These are phyloP conservation scores for Glaucomys volans DNA, from an alignment of 2,113 vertebrate species.

Conservation along the genomic window DNA sequence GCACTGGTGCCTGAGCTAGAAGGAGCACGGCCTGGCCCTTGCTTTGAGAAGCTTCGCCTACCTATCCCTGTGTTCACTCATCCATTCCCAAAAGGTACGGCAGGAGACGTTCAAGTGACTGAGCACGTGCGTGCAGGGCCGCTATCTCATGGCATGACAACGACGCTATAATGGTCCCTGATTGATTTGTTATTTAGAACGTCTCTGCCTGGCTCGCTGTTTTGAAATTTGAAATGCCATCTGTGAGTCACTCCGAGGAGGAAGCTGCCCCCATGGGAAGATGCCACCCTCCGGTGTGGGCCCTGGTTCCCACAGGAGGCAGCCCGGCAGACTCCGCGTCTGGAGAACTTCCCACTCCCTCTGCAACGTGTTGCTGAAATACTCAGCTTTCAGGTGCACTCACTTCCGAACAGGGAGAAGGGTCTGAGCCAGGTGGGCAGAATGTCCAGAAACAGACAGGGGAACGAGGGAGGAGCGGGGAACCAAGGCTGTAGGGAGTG, in stretches of 20 bases:
- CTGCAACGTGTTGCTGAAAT: not conserved
- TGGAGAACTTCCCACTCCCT: not conserved
- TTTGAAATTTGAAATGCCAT: not conserved
- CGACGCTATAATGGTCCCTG: not conserved
- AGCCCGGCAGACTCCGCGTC: not conserved
- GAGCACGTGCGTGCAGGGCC: too few species aligned
- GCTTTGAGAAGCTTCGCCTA: not conserved
- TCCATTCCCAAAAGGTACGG: not conserved
- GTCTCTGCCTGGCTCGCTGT: not conserved
- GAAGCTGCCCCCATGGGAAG: not conserved
- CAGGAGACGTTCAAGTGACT: not conserved
- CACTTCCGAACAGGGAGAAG: not conserved
- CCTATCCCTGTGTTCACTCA: not conserved
- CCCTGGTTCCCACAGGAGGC: not conserved
- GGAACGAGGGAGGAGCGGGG: conserved; percentile 49
- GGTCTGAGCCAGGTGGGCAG: not conserved
- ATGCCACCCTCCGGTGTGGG: not conserved
- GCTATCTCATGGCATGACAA: not conserved
- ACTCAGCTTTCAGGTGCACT: not conserved
- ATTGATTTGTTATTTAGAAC: not conserved
- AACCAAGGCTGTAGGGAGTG: conserved; percentile 52
- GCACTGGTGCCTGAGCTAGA: not conserved
- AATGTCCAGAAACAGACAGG: conserved; percentile 57
- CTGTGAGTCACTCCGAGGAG: not conserved
- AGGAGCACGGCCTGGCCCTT: not conserved